These are phyloP conservation scores for Centropus unirufus DNA, from an alignment of 2,113 vertebrate genomes.

Conservation along the genomic window DNA sequence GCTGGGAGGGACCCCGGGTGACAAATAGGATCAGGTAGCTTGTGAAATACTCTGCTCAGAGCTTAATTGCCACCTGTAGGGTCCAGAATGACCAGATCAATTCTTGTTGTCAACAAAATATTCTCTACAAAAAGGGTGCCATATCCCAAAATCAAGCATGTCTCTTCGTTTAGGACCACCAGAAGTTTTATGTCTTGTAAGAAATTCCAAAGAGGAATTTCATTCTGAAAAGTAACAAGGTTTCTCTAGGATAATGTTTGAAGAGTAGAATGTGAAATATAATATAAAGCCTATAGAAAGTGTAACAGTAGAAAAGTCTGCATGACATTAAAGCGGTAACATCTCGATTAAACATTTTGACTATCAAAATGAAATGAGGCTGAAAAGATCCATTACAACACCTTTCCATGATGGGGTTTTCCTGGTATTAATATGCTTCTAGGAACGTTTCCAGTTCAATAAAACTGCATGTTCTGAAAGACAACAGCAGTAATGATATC, in stretches of 20 bases:
- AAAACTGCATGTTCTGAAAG: neutral
- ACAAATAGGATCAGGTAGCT: neutral
- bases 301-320: neutral
- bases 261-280: neutral
- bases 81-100: neutral
- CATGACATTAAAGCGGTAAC: neutral
- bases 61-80: neutral
- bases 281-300: neutral
- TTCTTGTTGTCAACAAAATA: neutral
- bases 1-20: too few species aligned
- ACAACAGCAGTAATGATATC: neutral
- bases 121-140: neutral
- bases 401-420: neutral
- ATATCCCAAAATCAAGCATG: neutral
- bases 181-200: neutral
- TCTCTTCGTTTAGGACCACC: neutral
- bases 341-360: neutral
- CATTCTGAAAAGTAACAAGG: neutral
- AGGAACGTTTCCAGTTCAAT: neutral
- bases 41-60: neutral
- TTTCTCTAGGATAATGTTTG: neutral
- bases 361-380: neutral
- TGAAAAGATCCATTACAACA: neutral
- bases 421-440: neutral
- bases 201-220: neutral